Base-by-base conservation (phyloP, 2,888 invertebrate species). In the Hyposoter didymator region DNA sequence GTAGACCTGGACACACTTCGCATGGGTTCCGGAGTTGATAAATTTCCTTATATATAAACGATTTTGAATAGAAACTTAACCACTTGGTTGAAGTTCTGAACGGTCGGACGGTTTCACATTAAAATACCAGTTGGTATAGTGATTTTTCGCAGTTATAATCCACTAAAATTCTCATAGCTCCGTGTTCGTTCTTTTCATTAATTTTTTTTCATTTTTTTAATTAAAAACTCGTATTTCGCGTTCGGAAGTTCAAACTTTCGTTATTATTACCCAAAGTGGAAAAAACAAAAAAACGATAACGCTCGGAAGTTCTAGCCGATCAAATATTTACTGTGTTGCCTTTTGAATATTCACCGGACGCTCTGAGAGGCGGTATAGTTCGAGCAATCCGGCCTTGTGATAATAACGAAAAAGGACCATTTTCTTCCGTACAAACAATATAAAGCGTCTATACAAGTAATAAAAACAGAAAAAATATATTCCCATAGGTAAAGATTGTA, bases 321-420 rank as follows among this genome's bases (percentile, higher is more conserved):
- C 39, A 59, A 55, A 55, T 39, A 73, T 73, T 17, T 22, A 55
- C 39, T 12, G 43, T 14, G 22, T 39, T 55, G 7, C 39, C 72
- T 72, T n/a, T 19, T 72, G 52, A 72, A 72, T 72, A 72, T 72
- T 52, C 39, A 72, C 52, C 52, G 72, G n/a, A 39, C 52, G 32
- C 70, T 49, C 12, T 19, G 10, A 3, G 6, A 7, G 8, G 32
- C 70, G 2, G 6, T 6, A 17, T 7, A 6, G 14, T 17, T 32
- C 14, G 22, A 28, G 8, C 35, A 28, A 70, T 7, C 49, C 28
- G 28, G 28, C 28, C 14, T 32, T 22, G 6, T 43, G 8, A 22
- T 43, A 14, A 22, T 70, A 43, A 47, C 28, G 22, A 8, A 43
- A 70, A 70, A 49, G 28, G 17, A 28, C 22, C 28, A 17, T 28